Base-by-base conservation (phyloP, 2,888 invertebrate species). In the Cryptocephalus moraei region DNA sequence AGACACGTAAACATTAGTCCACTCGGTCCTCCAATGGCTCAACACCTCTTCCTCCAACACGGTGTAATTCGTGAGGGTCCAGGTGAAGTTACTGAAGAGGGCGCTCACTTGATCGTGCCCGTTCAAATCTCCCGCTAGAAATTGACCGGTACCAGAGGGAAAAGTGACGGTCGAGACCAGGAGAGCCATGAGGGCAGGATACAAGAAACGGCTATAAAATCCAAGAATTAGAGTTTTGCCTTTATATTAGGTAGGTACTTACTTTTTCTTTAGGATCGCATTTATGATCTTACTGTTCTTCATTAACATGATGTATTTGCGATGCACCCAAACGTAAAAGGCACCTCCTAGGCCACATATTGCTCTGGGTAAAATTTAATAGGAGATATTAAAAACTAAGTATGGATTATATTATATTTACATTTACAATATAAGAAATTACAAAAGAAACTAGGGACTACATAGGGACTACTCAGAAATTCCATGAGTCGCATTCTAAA, bases 11-110 rank as follows among this genome's bases (percentile, higher is more conserved):
- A 92, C 85, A 62, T 89, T 87, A 1, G 92, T 83, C 49, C 63
- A 61, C 32, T 81, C 78, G 0, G 92, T 91, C 45, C 80, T 77
- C 96, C 97, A 96, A 68, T 93, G 88, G 1, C 82, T 78, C 1
- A 95, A 81, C 32, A 92, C 77, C 39, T 84, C 83, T 45, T 85
- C 84, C 65, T 96, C 91, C 56, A 88, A 86, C 1, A 91, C 90
- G 0, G 84, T 83, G 49, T 91, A 74, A 58, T 86, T 81, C 9
- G 76, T 73, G 59, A 86, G 85, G 0, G 86, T 86, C 96, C 96
- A 97, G 0, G 95, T 94, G 69, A 96, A 94, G 73, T 97, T 97
- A 41, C 92, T 87, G 68, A 99, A 96, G 46, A 99, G 73, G 8
- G 78, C 75, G 32, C 83, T 71, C 39, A 91, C 84, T 75, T 89